Conservation (phyloP, 1,140 invertebrate species). For the Anadara kagoshimensis region DNA sequence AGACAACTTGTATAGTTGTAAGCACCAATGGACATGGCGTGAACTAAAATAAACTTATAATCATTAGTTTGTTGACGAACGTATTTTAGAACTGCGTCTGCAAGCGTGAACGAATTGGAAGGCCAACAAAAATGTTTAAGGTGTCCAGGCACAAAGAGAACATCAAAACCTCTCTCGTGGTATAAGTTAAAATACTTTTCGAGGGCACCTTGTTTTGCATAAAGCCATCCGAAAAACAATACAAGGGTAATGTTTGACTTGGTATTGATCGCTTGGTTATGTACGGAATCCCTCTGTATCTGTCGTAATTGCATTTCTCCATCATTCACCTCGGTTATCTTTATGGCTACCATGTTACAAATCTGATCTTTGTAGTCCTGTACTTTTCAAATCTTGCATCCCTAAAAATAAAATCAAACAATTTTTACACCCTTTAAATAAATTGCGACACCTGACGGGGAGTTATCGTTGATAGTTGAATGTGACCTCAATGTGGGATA, state of each 20-base stretch:
- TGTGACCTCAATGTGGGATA: too few relatives aligned
- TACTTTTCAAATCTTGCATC: not conserved
- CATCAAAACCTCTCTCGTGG: conserved; percentile 27
- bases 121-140: conserved; percentile 45
- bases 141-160: conserved; percentile 33
- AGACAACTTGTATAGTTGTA: conserved; percentile 49
- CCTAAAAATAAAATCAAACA: not conserved
- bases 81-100: conserved; percentile 3
- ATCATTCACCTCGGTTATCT: not conserved
- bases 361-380: not conserved
- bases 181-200: conserved; percentile 38
- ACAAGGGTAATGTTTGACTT: conserved; percentile 15
- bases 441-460: too few relatives aligned
- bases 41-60: conserved; percentile 25
- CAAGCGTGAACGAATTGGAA: conserved; percentile 20
- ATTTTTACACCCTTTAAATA: not conserved
- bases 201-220: conserved; percentile 12
- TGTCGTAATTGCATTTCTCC: not conserved
- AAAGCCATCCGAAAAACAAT: conserved; percentile 42
- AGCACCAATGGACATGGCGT: conserved; percentile 44
- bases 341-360: not conserved
- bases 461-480: too few relatives aligned
- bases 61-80: conserved; percentile 8
- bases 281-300: not conserved
- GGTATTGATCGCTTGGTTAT: not conserved